These are phyloP conservation scores for Lampris megalopsis DNA, from an alignment of 2,113 vertebrate genomes.

Conservation along the genomic window DNA sequence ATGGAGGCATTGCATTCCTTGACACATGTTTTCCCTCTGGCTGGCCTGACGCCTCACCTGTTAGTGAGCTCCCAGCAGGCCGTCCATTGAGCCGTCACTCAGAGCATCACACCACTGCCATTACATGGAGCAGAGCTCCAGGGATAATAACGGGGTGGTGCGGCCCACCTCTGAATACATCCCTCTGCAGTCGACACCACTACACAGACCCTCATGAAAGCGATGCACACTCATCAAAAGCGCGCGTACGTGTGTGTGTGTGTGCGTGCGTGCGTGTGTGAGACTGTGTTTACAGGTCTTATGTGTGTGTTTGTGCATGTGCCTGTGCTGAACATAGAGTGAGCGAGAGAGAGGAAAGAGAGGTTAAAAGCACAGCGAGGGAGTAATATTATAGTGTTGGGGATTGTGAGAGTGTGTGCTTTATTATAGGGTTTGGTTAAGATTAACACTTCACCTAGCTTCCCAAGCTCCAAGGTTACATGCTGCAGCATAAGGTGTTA, in stretches of 20 bases:
- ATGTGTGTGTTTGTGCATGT: not conserved
- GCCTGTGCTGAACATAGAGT: not conserved
- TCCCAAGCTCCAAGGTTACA: constrained; percentile 19
- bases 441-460: constrained; percentile 62
- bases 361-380: constrained; percentile 25
- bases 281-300: not conserved
- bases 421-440: constrained; percentile 64
- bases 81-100: constrained; percentile 68
- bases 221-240: not conserved
- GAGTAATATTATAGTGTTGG: constrained; percentile 50
- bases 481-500: constrained; percentile 31
- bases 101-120: constrained; percentile 40
- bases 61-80: constrained; percentile 64
- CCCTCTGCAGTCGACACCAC: constrained; percentile 46
- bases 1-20: constrained; percentile 21
- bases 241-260: not conserved
- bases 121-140: constrained; percentile 58
- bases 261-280: not conserved
- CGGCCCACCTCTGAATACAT: constrained; percentile 52
- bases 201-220: constrained; percentile 47
- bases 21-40: constrained; percentile 54
- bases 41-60: constrained; percentile 65
- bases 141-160: constrained; percentile 77
- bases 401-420: constrained; percentile 54
- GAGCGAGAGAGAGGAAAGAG: constrained; percentile 25